Conservation (phyloP, 2,797 vertebrate genomes). For the Lepilemur ruficaudatus region DNA sequence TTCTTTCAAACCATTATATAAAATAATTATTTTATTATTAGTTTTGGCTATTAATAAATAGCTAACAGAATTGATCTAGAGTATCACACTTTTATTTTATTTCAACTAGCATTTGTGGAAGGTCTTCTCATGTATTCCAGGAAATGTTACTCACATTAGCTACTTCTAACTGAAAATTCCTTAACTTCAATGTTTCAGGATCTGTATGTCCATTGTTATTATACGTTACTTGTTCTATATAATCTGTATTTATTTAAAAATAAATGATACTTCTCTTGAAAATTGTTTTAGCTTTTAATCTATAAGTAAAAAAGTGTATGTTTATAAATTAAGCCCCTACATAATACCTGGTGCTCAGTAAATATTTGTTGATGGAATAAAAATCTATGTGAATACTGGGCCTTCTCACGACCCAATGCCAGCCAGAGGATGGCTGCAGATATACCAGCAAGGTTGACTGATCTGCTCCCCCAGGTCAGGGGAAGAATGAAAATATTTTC, state of each 20-base stretch:
- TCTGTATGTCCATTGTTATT: not conserved
- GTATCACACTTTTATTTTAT: slow-evolving; percentile 12
- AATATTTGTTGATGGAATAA: not conserved
- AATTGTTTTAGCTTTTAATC: not conserved
- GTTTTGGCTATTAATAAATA: not conserved
- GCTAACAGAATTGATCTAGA: not conserved
- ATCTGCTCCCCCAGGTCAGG: not conserved
- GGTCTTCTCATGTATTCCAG: not conserved
- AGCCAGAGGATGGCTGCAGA: not conserved
- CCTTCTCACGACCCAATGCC: not conserved
- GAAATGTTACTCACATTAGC: not conserved
- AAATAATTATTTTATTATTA: not conserved
- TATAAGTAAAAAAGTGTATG: not conserved
- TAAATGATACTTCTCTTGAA: not conserved
- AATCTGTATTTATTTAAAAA: not conserved
- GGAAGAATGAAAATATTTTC: not conserved
- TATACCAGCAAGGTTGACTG: not conserved
- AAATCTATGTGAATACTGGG: not conserved
- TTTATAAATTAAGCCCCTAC: not conserved
- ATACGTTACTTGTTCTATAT: not conserved
- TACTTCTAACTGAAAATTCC: slow-evolving; percentile 10
- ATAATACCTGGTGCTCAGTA: not conserved
- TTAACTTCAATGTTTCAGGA: not conserved
- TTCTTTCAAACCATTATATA: slow-evolving; percentile 21
- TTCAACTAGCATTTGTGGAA: slow-evolving; percentile 25